phyloP scores from a whole-genome alignment of 2,113 vertebrate genomes.

The Upupa epops region DNA sequence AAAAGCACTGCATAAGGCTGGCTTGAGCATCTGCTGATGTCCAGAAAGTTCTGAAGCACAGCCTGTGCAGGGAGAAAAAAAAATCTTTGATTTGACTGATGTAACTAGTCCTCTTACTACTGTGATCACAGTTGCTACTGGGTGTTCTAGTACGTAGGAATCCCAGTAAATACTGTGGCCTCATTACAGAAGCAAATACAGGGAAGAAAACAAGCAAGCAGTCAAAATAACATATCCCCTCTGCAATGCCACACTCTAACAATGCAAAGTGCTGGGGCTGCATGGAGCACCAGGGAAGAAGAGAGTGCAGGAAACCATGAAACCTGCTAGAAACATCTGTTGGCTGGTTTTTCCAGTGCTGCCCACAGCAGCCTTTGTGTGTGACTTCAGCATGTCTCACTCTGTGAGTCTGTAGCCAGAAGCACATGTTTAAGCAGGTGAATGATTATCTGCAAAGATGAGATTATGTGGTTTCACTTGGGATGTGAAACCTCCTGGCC shows the following conservation, averaged over 20 bases:
- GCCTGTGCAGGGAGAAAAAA: neutral
- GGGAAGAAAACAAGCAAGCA: neutral
- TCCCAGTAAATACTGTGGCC: neutral
- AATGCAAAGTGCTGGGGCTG: neutral
- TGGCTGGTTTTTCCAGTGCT: neutral
- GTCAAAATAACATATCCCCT: neutral
- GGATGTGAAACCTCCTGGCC: fast-evolving
- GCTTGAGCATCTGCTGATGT: neutral
- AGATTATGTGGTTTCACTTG: neutral
- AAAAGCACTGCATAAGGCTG: neutral
- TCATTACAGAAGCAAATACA: neutral
- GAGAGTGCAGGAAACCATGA: neutral
- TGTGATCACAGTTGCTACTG: neutral
- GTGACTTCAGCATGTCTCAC: neutral
- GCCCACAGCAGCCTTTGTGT: neutral
- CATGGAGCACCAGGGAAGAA: neutral
- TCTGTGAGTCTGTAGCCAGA: neutral
- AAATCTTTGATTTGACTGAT: neutral
- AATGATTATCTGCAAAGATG: neutral
- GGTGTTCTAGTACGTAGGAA: neutral
- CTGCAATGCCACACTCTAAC: neutral
- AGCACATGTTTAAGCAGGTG: neutral
- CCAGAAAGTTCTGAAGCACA: neutral
- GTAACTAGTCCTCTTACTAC: neutral
- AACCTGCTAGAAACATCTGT: neutral